Evolutionary conservation across 2,888 invertebrate genomes (phyloP), one percentile per base, ranked within the genome.

Genomic region (Drosophila nr. fundita): DNA sequence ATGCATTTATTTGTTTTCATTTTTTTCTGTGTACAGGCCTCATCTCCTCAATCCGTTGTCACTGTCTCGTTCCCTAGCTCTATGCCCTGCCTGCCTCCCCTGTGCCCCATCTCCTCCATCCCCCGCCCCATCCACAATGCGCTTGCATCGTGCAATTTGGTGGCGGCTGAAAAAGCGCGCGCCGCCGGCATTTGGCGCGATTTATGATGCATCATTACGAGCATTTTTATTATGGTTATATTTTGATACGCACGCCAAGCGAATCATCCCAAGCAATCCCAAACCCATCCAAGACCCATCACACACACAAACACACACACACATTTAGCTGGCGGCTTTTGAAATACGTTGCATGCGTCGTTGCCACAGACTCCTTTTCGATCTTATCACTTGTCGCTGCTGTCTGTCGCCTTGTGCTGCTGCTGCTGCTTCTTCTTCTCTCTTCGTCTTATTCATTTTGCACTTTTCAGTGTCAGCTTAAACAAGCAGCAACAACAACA

Each of bases 201-300:
- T 86, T 86, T 86, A 88, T 86, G 86, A 88, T 82, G 89, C 86
- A 83, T 86, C 86, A 86, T 86, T 88, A 86, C 69, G 70, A 77
- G 73, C 80, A 73, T 75, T 84, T 86, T 86, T 88, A 88, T 83
- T 89, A 89, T 82, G 77, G 58, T 72, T 84, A 79, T 86, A 81
- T 83, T 83, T 86, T 81, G 86, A 86, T 86, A 86, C 78, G 86
- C 83, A 83, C 60, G 74, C 77, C 85, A 82, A 69, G 72, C 72
- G 68, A 61, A 77, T 61, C 76, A 68, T 55, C 67, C 63, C 67
- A 75, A 70, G 71, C 71, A 66, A 73, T 55, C 68, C 49, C 61
- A 45, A 45, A 36, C 24, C 48, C 62, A 49, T 13, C 48, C 73
- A 42, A 66, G 11, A 52, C 57, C 21, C 45, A 53, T 36, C 34